Conservation (phyloP, 1,140 invertebrate species). For the Temnothorax nylanderi region DNA sequence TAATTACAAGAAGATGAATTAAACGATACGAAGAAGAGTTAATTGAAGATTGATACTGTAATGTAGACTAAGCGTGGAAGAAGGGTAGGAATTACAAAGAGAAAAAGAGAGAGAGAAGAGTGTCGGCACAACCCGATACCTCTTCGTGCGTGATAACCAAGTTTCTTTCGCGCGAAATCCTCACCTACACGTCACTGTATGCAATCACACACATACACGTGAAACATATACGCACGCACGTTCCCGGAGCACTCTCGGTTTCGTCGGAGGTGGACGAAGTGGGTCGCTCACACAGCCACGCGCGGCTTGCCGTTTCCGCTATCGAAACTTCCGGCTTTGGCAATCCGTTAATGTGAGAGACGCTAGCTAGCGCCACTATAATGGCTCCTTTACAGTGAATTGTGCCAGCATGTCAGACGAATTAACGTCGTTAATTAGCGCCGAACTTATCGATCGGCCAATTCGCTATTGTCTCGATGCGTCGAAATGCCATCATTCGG, state of each 20-base stretch:
- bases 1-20: not conserved
- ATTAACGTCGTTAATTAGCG: slow-evolving; percentile 48
- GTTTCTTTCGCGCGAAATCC: slow-evolving; percentile 61
- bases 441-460: slow-evolving; percentile 25
- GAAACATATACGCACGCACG: not conserved
- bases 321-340: slow-evolving; percentile 82
- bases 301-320: slow-evolving; percentile 77
- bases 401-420: not conserved
- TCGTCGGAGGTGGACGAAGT: slow-evolving; percentile 78
- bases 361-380: slow-evolving; percentile 17
- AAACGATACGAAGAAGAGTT: not conserved
- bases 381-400: slow-evolving; percentile 11
- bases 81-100: not conserved
- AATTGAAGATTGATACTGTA: not conserved
- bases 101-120: not conserved
- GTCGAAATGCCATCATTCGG: not conserved
- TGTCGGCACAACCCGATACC: slow-evolving; percentile 28
- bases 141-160: slow-evolving; percentile 59
- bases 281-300: slow-evolving; percentile 76
- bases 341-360: slow-evolving; percentile 66
- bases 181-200: slow-evolving; percentile 14
- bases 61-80: not conserved
- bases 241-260: slow-evolving; percentile 78
- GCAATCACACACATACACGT: not conserved
- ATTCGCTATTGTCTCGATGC: slow-evolving; percentile 3